Evolutionary conservation across 2,113 vertebrate genomes (phyloP), one percentile per base, ranked within the genome.

Genomic region (Cochlearius cochlearius): DNA sequence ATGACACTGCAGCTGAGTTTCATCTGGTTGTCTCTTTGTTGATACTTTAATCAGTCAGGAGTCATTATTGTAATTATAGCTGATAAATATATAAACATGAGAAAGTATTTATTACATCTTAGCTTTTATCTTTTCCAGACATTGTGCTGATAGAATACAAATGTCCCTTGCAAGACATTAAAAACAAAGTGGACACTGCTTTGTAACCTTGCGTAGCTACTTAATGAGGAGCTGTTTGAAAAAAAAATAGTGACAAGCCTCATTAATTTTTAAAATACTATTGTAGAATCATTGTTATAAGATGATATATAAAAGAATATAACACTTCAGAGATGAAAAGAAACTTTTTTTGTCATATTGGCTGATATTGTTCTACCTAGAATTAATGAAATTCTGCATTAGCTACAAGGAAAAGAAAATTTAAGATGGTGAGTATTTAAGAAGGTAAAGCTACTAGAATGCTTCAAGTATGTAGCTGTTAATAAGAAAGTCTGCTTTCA

Each of bases 31-130:
- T 68, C 25, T 90, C 19, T 86, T 52, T 79, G 69, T 58, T 92
- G 73, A 75, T 90, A 69, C 58, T 92, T 91, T 93, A 86, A 90
- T 66, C 92, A 90, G 71, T 77, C 43, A 92, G 79, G 64, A 94
- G 84, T 96, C 90, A 68, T 88, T 68, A 67, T 49, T 94, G 60
- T 80, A 86, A 92, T 94, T 92, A 77, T 29, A 88, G 80, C 50
- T 74, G 77, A 86, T 79, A 94, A 91, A 72, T 71, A 77, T 67
- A 90, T 63, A 88, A 80, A 90, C 88, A 93, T 50, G 62, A 90
- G 92, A 81, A 85, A 86, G 58, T 91, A 96, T 92, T 95, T 91
- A 90, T 78, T 84, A 53, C n/a, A n/a, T 68, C 87, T 59, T 69
- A 38, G 26, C 23, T 69, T 96, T 94, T 94, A 78, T 92, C 58